phyloP scores from a whole-genome alignment of 2,113 vertebrate species.

The Zingel zingel region DNA sequence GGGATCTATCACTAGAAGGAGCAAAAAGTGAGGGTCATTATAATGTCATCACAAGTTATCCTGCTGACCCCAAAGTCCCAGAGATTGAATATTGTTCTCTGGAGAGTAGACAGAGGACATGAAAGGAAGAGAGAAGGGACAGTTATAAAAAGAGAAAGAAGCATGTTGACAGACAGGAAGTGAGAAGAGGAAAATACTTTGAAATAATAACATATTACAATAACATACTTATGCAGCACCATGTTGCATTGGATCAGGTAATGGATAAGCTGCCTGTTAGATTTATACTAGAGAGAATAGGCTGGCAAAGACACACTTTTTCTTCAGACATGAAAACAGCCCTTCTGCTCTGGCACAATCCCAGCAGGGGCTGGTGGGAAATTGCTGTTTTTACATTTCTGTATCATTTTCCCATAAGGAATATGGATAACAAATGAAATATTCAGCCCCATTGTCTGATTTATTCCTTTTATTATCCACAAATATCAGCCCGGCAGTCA shows the following conservation, averaged over 20 bases:
- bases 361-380: constrained; percentile 82
- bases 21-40: constrained; percentile 82
- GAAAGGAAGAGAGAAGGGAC: constrained; percentile 58
- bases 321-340: constrained; percentile 81
- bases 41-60: constrained; percentile 80
- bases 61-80: constrained; percentile 57
- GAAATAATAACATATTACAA: constrained; percentile 65
- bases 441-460: constrained; percentile 88
- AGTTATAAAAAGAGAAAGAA: constrained; percentile 51
- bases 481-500: constrained; percentile 84
- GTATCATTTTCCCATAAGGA: constrained; percentile 88
- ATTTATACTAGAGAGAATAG: constrained; percentile 75
- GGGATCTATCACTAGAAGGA: constrained; percentile 75
- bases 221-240: constrained; percentile 64
- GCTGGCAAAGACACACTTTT: constrained; percentile 80
- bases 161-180: constrained; percentile 68
- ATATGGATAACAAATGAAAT: constrained; percentile 91
- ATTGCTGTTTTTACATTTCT: constrained; percentile 88
- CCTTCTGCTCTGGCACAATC: constrained; percentile 70
- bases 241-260: constrained; percentile 67
- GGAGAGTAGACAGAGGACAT: constrained; percentile 57
- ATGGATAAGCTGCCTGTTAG: constrained; percentile 77
- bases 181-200: constrained; percentile 37
- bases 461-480: constrained; percentile 88
- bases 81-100: constrained; percentile 66